phyloP scores from a whole-genome alignment of 1,140 invertebrate species.

The Uloborus diversus region DNA sequence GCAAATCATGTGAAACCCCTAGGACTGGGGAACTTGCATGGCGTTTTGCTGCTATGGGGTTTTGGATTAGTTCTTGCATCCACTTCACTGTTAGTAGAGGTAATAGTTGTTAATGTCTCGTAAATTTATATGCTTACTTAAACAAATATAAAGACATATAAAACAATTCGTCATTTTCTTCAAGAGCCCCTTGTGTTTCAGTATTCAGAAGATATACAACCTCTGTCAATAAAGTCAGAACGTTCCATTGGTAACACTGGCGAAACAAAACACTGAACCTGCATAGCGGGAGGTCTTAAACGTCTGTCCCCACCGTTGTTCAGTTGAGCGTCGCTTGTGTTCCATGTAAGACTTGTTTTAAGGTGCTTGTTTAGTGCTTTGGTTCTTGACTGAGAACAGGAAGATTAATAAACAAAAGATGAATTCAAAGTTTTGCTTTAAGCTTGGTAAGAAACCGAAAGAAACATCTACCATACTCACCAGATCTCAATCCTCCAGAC shows the following conservation, averaged over 20 bases:
- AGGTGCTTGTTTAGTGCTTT: no score
- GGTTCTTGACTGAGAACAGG: no score
- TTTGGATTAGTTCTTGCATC: not conserved
- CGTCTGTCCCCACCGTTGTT: no score
- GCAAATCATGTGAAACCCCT: not conserved
- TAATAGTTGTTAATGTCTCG: not conserved
- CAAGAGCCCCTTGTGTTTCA: not conserved
- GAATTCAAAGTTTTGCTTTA: no score
- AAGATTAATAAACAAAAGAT: no score
- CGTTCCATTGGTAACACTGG: no score
- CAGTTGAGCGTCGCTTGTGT: no score
- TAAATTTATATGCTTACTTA: not conserved
- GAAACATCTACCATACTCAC: no score
- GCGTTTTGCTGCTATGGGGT: not conserved
- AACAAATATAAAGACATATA: not conserved
- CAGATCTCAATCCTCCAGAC: no score
- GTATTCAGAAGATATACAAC: not conserved
- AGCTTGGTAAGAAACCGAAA: no score
- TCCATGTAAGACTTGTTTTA: no score
- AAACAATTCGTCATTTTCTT: not conserved
- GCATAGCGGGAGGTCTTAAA: no score
- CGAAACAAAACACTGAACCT: not conserved
- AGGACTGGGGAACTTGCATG: conserved; percentile 5
- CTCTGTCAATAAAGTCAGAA: not conserved
- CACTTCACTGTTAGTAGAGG: not conserved